Base-by-base conservation (phyloP, 2,888 invertebrate genomes). In the Acholoe squamosa region DNA sequence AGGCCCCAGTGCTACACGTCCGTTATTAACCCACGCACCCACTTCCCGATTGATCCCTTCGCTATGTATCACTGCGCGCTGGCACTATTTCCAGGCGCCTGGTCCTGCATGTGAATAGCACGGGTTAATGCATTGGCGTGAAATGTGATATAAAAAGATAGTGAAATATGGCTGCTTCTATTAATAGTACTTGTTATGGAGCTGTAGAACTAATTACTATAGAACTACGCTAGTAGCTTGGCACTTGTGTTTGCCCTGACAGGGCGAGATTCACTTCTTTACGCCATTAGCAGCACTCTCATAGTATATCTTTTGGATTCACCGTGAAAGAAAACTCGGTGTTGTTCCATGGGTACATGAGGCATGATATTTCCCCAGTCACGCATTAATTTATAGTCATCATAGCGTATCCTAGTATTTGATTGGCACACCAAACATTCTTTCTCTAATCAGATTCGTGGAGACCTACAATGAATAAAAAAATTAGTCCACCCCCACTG, bases 41-140 rank as follows among this genome's bases (percentile, higher is more conserved):
- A 86, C 54, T 28, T 86, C 86, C 86, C 54, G 86, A 86, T 86
- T 28, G 86, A 86, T 86, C 86, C 52, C n/a, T 52, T 0, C 31
- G 86, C 52, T 31, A 54, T 86, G 86, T 86, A 86, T 86, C 86
- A 86, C 86, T 86, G 28, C 86, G 52, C 52, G 86, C 56, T 12
- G 10, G 54, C 28, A 52, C 86, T 86, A 84, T 19, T 86, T 54
- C 54, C 86, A 54, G 54, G 54, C 86, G 31, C 28, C n/a, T 25
- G 54, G 33, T 54, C 14, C 25, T 54, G 86, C 86, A 86, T 86
- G 54, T 28, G 86, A 86, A 86, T 52, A 31, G 56, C 19, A 3
- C 54, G 54, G 52, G 86, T 86, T 86, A 86, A 86, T 52, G 28
- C 86, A 86, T 80, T 43, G 80, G 80, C 80, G 80, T 14, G 34